These are phyloP conservation scores for Strix occidentalis DNA, from an alignment of 2,797 vertebrate species.

Conservation along the genomic window DNA sequence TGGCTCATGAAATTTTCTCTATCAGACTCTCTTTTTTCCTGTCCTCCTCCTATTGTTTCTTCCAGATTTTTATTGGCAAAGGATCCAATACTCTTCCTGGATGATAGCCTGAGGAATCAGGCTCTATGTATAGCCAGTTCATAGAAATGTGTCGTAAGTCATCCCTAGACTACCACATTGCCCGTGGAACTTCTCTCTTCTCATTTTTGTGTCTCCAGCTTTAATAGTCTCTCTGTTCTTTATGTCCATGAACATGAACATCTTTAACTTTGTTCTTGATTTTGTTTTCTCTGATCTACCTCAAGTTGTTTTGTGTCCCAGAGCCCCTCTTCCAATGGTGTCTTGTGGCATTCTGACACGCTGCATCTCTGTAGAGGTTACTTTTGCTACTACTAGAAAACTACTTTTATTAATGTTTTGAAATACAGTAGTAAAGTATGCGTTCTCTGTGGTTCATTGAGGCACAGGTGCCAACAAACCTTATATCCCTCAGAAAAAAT, in stretches of 20 bases:
- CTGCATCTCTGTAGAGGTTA: background rate
- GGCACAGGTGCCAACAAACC: rapidly evolving
- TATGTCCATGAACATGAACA: background rate
- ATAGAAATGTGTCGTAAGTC: background rate
- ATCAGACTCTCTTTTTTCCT: background rate
- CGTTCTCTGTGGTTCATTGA: background rate
- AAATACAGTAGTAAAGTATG: background rate
- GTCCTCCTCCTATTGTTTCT: background rate
- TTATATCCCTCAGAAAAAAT: background rate
- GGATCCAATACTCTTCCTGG: background rate
- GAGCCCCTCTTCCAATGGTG: background rate
- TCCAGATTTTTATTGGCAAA: background rate
- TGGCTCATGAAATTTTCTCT: background rate
- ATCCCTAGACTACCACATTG: background rate
- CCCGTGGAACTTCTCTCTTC: background rate
- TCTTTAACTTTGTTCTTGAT: background rate
- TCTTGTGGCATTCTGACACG: background rate
- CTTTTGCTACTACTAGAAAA: background rate
- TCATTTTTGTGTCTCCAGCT: background rate
- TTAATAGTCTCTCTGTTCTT: background rate
- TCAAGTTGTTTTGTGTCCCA: background rate
- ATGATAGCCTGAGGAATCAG: background rate
- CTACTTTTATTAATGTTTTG: background rate
- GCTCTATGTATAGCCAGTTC: background rate
- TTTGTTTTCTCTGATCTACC: background rate